Evolutionary conservation across 2,888 invertebrate genomes (phyloP), one percentile per base, ranked within the genome.

Genomic region (Dicranocentrus wangi): DNA sequence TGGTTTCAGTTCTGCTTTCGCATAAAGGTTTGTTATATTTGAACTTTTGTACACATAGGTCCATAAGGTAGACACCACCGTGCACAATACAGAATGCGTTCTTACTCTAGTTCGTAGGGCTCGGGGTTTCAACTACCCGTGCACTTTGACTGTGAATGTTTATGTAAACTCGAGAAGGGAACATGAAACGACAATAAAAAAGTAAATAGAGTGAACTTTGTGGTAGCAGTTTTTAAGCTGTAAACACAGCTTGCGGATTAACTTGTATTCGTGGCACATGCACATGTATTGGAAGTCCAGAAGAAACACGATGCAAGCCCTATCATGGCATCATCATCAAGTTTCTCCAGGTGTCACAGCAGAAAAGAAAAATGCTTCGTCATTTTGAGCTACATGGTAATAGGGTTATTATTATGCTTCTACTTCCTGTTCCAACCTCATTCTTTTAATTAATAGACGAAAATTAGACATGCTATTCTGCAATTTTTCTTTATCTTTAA

Each of bases 131-230:
- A 47, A 10, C 15, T 15, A 32, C 7, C 5, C 2, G 47, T 47
- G 10, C 55, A 55, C 23, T 55, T 13, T 47, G 10, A 55, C 23
- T 55, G 55, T 47, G 10, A 47, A 55, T 60, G 42, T 65, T 65
- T 65, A 42, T 65, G 32, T 32, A 32, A 13, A 8, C n/a, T 43
- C 8, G 39, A 66, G n/a, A 66, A 66, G 27, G 47, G 43, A 15
- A 21, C 10, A n/a, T 23, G 21, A 25, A 66, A 25, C 2, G 19
- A 39, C n/a, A 68, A 17, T 65, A 65, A 66, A 23, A 68, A 51
- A 70, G 58, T 70, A 58, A 70, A 70, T 70, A 70, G 70, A 70
- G 27, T 55, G 58, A 70, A 70, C 19, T 39, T 60, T 70, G 70
- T 43, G 70, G 70, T 42, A 58, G 42, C 17, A 43, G 17, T 70